Percentiles rank a stretch among this genome's conserved stretches.
Conservation (phyloP, 2,797 vertebrate genomes). For the Gymnothorax reevesii region DNA sequence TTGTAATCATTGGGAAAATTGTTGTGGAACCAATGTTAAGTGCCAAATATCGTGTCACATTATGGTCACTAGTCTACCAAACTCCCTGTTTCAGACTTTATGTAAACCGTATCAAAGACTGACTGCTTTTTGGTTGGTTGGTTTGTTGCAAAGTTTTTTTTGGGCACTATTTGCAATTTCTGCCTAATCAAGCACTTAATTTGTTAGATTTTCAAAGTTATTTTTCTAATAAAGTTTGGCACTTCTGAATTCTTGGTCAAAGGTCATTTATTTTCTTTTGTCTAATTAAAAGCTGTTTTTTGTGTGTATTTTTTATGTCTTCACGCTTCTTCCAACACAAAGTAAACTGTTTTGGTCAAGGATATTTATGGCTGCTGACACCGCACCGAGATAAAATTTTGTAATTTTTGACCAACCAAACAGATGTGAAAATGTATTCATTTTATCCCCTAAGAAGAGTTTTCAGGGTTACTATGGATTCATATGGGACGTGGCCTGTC, state of each 20-base stretch:
- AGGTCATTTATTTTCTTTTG: neutral
- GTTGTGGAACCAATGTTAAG: too few species aligned
- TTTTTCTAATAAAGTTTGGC: neutral
- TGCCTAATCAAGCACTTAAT: neutral
- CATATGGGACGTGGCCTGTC: too few species aligned
- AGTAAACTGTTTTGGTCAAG: neutral
- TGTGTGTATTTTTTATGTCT: neutral
- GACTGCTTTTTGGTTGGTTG: neutral
- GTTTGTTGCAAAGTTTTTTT: conserved; percentile 16
- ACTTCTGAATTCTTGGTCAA: neutral
- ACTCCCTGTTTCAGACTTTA: conserved; percentile 5
- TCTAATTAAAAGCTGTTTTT: neutral
- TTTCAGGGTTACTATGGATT: too few species aligned
- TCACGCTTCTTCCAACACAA: neutral
- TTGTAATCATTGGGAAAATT: neutral
- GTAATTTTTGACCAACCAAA: too few species aligned
- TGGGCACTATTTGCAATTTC: neutral
- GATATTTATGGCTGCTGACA: neutral
- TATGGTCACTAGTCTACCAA: conserved; percentile 12
- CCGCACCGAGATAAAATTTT: neutral
- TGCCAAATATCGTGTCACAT: conserved; percentile 8
- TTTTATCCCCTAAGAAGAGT: too few species aligned
- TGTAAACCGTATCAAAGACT: conserved; percentile 26
- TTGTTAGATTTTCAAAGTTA: neutral
- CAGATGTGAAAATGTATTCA: too few species aligned